These are phyloP conservation scores for Vesta saturnalis DNA, from an alignment of 2,888 invertebrate genomes.

Conservation along the genomic window DNA sequence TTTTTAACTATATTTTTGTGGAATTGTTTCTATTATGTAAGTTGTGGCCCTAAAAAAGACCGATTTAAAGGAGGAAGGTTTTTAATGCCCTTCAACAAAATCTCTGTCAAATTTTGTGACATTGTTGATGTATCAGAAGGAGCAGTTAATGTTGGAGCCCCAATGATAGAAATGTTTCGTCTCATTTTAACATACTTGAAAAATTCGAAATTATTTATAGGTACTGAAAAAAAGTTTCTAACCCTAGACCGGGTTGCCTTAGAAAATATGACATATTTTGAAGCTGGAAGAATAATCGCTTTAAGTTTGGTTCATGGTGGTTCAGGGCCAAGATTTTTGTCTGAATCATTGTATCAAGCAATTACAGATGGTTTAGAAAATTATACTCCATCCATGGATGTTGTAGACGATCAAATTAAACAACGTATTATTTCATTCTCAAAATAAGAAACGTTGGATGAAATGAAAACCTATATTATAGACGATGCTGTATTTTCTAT, in stretches of 20 bases:
- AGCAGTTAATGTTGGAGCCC: constrained; percentile 16
- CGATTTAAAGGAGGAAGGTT: too few species aligned
- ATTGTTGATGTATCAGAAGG: constrained; percentile 12
- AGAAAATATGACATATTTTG: constrained; percentile 9
- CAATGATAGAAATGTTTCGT: constrained; percentile 20
- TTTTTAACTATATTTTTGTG: too few species aligned
- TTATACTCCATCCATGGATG: too few species aligned
- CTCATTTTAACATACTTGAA: constrained; percentile 3
- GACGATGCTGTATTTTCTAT: too few species aligned
- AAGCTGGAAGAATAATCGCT: constrained; percentile 13
- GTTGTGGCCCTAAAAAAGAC: too few species aligned
- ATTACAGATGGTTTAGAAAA: too few species aligned
- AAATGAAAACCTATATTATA: too few species aligned
- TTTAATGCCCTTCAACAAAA: constrained; percentile 17
- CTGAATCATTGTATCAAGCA: neutral
- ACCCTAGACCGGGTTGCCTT: neutral
- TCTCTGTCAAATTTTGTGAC: constrained; percentile 16
- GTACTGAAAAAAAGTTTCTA: too few species aligned
- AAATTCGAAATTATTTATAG: neutral
- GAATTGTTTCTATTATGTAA: too few species aligned
- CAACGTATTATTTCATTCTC: too few species aligned
- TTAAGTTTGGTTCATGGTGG: constrained; percentile 14
- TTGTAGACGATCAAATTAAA: too few species aligned
- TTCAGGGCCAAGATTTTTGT: constrained; percentile 1
- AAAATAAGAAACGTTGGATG: too few species aligned